phyloP scores from a whole-genome alignment of 2,888 invertebrate genomes.

The Latheticus oryzae region DNA sequence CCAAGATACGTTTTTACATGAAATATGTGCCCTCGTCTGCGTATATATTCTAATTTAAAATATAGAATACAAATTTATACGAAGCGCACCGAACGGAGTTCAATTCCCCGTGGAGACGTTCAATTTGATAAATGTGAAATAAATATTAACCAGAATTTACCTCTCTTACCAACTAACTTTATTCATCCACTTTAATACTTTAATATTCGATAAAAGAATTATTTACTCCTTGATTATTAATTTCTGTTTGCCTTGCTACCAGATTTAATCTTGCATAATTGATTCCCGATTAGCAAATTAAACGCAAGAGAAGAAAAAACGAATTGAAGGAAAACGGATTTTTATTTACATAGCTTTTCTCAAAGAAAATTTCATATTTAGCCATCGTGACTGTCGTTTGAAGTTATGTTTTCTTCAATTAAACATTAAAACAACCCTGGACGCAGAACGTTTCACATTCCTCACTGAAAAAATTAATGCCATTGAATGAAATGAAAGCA shows the following conservation, averaged over 20 bases:
- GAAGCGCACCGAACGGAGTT: conserved; percentile 59
- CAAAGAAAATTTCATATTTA: conserved; percentile 33
- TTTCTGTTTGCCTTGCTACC: conserved; percentile 36
- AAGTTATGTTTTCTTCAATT: conserved; percentile 28
- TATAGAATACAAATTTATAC: conserved; percentile 67
- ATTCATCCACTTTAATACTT: conserved; percentile 52
- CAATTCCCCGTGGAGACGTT: conserved; percentile 64
- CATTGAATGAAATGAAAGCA: not conserved
- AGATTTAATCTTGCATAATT: conserved; percentile 45
- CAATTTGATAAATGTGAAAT: conserved; percentile 66
- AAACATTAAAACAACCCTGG: conserved; percentile 20
- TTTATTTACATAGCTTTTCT: conserved; percentile 23
- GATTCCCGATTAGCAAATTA: conserved; percentile 48
- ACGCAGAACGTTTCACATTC: not conserved
- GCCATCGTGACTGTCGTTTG: conserved; percentile 25
- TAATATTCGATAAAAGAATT: conserved; percentile 54
- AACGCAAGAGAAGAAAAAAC: conserved; percentile 29
- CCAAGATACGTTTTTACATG: conserved; percentile 65
- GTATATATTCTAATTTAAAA: conserved; percentile 68
- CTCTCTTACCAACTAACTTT: conserved; percentile 50
- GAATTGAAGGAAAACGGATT: conserved; percentile 15
- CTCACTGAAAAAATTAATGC: conserved; percentile 22
- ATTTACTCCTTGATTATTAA: conserved; percentile 46
- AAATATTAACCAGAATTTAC: conserved; percentile 65
- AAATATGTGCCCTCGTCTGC: conserved; percentile 65